Conservation (phyloP, 2,113 vertebrate genomes). For the Eurystomus gularis region DNA sequence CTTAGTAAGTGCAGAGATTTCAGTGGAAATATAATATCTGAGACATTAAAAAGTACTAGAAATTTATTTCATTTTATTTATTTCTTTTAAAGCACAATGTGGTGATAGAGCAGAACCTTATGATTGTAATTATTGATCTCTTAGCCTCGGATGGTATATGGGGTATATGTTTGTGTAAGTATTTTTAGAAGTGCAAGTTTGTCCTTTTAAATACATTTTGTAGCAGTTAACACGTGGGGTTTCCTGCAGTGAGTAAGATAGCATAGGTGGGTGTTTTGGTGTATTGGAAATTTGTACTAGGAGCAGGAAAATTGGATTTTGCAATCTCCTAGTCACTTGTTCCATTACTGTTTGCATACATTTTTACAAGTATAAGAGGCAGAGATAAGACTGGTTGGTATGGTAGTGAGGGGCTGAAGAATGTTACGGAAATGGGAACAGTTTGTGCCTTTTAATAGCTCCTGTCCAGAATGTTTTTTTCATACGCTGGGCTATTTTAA, state of each 20-base stretch:
- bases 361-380: not conserved
- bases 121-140: not conserved
- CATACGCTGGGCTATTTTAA: not conserved
- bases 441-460: not conserved
- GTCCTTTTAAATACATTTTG: not conserved
- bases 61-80: not conserved
- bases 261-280: conserved; percentile 24
- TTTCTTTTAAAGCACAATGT: not conserved
- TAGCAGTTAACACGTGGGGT: not conserved
- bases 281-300: conserved; percentile 37
- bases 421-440: not conserved
- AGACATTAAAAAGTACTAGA: not conserved
- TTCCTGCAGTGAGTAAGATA: conserved; percentile 32
- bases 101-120: not conserved
- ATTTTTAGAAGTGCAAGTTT: not conserved
- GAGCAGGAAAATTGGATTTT: conserved; percentile 48
- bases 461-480: not conserved
- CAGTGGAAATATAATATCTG: not conserved
- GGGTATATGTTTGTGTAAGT: not conserved
- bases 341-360: conserved; percentile 47
- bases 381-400: conserved; percentile 5
- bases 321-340: conserved; percentile 28
- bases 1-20: not conserved
- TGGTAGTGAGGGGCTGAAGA: not conserved
- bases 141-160: not conserved